Conservation (phyloP, 37 sponge, comb jelly and placozoan genomes). For the Amphimedon queenslandica region DNA sequence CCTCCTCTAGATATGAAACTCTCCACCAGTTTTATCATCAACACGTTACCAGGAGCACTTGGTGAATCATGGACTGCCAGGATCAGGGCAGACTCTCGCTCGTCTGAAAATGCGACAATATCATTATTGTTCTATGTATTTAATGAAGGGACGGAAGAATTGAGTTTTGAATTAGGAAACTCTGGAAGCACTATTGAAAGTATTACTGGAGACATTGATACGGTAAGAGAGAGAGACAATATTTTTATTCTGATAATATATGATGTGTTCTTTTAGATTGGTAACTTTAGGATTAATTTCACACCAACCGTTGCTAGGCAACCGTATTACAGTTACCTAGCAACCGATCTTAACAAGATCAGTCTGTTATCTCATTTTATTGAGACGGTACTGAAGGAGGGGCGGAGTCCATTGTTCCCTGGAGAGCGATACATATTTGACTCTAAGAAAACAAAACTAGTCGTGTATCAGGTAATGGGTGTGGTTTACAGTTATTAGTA, state of each 20-base stretch:
- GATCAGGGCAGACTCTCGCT: constrained; percentile 12
- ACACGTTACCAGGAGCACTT: neutral
- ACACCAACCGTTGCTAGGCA: neutral
- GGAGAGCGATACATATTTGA: neutral
- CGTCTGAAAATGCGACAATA: neutral
- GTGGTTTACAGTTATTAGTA: neutral
- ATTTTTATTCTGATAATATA: too few relatives aligned
- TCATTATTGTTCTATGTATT: constrained; percentile 53
- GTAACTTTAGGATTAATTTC: neutral
- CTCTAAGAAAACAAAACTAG: neutral
- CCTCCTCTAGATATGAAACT: neutral
- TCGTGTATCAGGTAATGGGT: neutral
- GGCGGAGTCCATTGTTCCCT: too few relatives aligned
- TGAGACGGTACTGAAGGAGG: neutral
- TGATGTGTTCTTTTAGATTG: neutral
- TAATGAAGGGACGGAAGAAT: constrained; percentile 54
- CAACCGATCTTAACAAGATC: neutral
- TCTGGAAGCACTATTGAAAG: constrained; percentile 29
- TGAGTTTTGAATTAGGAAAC: constrained; percentile 26
- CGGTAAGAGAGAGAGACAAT: constrained; percentile 13
- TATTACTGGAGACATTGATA: constrained; percentile 41
- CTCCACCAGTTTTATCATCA: neutral
- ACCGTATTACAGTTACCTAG: neutral
- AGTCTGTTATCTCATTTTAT: neutral
- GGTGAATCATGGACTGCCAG: constrained; percentile 62